Base-by-base conservation (phyloP, 2,888 invertebrate species). In the Diloba caeruleocephala region DNA sequence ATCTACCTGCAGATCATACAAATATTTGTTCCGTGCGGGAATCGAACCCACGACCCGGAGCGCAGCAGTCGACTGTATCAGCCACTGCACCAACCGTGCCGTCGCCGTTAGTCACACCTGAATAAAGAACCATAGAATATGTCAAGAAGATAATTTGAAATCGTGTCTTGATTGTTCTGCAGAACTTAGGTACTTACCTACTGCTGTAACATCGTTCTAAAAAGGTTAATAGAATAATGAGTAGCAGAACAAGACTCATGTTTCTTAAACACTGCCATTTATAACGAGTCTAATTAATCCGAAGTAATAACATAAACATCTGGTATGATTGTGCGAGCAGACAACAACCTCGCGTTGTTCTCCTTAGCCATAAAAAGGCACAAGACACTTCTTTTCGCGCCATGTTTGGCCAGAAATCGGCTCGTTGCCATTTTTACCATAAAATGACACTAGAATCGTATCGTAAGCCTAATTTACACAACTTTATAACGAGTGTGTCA, bases 301-400 rank as follows among this genome's bases (percentile, higher is more conserved):
- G 8, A 26, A 55, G 44, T 43, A 36, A 45, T 48, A 57, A 31
- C 29, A 45, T 31, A 45, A 34, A 70, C 71, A 70, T 66, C 54
- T 63, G 64, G 57, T 48, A 44, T n/a, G n/a, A n/a, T n/a, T n/a
- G n/a, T n/a, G n/a, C 45, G 28, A 14, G 58, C 45, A 48, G 7
- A 57, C 62, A 48, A 64, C 63, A 65, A 31, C 58, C 58, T 69
- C 51, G 56, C 26, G 58, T 68, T 70, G 80, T 74, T 79, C 81
- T 79, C 74, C 75, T 76, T 81, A 59, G 39, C 84, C 81, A 78
- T 85, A 84, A 79, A 78, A 75, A 80, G 77, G 50, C 53, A 65
- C 67, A 63, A 63, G 65, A 71, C 61, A 66, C 53, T 31, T 62
- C 59, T 45, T 61, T 58, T 56, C 66, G 37, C 56, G 44, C 80